Evolutionary conservation across 2,113 vertebrate species (phyloP).

Genomic region (Pelecanoides urinatrix): DNA sequence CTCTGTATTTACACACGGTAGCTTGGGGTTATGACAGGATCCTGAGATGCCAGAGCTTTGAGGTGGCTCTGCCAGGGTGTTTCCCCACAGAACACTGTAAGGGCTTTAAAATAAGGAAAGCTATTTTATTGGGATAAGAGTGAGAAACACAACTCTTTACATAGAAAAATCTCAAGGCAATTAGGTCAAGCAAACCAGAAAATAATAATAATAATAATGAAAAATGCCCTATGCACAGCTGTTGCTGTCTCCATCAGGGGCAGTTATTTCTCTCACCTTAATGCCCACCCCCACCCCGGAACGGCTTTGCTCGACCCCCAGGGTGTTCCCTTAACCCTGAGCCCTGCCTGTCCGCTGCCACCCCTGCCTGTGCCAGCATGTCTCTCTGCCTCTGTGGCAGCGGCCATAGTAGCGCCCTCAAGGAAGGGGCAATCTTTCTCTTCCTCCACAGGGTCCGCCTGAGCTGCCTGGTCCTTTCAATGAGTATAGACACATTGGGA

Average conservation of each 20-base stretch:
- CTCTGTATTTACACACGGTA: background rate
- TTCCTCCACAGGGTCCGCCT: background rate
- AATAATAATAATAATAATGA: background rate
- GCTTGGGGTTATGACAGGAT: background rate
- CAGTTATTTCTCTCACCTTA: background rate
- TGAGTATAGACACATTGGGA: background rate
- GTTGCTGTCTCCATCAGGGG: rapidly evolving
- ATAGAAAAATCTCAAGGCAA: background rate
- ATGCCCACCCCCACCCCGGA: rapidly evolving
- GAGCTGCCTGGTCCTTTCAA: background rate
- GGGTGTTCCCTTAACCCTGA: background rate
- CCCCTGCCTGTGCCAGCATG: rapidly evolving
- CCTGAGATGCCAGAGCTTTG: too few species aligned
- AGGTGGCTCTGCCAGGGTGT: background rate
- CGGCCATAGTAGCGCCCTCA: rapidly evolving
- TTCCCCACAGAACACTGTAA: background rate
- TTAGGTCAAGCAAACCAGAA: background rate
- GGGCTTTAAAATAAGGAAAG: background rate
- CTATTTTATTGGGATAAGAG: background rate
- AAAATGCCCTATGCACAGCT: rapidly evolving
- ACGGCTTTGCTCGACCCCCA: background rate
- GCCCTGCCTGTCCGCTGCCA: background rate
- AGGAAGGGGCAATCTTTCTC: background rate
- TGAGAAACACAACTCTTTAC: background rate
- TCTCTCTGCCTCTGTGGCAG: background rate